Percentiles rank a stretch among this genome's conserved stretches.
These are phyloP conservation scores for Pseudolaguvia tuberculata DNA, from an alignment of 2,113 vertebrate species.

Conservation along the genomic window DNA sequence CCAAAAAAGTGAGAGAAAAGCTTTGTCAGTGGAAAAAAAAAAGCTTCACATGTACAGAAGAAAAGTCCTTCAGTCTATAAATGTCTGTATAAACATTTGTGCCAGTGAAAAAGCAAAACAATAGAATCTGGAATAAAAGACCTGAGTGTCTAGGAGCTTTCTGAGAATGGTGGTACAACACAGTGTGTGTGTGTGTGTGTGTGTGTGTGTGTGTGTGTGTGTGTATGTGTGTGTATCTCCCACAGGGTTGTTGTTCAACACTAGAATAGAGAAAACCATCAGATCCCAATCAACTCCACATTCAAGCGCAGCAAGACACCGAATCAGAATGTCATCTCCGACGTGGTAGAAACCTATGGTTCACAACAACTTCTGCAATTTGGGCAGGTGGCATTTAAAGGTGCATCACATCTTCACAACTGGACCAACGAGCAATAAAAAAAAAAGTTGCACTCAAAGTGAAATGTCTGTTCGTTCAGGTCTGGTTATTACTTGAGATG, in stretches of 20 bases:
- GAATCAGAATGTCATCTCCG: not conserved
- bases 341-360: not conserved
- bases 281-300: constrained; percentile 3
- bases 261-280: not conserved
- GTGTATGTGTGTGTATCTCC: not conserved
- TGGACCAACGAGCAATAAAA: not conserved
- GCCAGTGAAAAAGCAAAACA: constrained; percentile 11
- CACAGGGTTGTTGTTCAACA: constrained; percentile 24
- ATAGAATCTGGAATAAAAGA: constrained; percentile 9
- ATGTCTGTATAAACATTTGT: not conserved
- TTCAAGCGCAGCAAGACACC: not conserved
- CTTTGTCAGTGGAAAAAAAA: not conserved
- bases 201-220: no score
- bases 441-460: no score
- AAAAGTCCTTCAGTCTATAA: not conserved
- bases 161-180: constrained; percentile 1
- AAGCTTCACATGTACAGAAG: not conserved
- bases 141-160: not conserved
- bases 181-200: no score
- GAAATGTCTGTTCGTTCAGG: constrained; percentile 8
- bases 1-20: not conserved
- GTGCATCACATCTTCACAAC: not conserved
- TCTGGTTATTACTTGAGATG: constrained; percentile 1
- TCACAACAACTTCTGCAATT: not conserved
- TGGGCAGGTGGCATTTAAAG: not conserved